phyloP scores from a whole-genome alignment of 1,140 invertebrate genomes.

The Drosophila mojavensis region DNA sequence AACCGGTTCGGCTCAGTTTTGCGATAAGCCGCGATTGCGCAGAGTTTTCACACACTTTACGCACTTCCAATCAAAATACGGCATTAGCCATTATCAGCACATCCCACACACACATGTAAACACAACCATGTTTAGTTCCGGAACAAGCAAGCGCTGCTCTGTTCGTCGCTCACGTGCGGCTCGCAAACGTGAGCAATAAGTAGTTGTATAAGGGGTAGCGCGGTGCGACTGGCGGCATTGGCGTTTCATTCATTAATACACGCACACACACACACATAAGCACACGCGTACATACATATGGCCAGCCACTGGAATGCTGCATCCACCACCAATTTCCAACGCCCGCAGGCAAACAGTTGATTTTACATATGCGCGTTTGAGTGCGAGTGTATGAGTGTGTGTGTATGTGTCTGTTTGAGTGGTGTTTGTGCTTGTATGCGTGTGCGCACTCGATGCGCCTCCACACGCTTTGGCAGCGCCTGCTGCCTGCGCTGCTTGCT shows the following conservation, averaged over 20 bases:
- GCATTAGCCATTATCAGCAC: not conserved
- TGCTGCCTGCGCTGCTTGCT: constrained; percentile 49
- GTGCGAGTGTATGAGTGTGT: constrained; percentile 16
- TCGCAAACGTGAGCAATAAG: constrained; percentile 46
- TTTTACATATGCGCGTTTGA: constrained; percentile 30
- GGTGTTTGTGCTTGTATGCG: constrained; percentile 48
- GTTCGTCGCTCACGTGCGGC: constrained; percentile 46
- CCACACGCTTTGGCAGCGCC: constrained; percentile 65
- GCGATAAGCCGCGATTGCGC: constrained; percentile 20
- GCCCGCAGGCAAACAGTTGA: constrained; percentile 54
- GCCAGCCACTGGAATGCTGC: constrained; percentile 66
- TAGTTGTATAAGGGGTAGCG: constrained; percentile 1
- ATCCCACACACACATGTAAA: constrained; percentile 1
- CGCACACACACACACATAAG: not conserved
- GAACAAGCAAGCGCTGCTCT: not conserved
- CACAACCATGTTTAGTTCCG: constrained; percentile 16
- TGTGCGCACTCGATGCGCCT: constrained; percentile 78
- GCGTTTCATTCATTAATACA: constrained; percentile 80
- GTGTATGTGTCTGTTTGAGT: constrained; percentile 28
- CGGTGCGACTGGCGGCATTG: constrained; percentile 55
- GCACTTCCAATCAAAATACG: constrained; percentile 52
- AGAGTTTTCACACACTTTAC: constrained; percentile 28
- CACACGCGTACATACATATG: constrained; percentile 4
- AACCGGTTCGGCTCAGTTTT: too few species aligned
- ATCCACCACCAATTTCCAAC: constrained; percentile 63